Percentiles rank a stretch among this genome's conserved stretches.
Conservation (phyloP, 1,140 invertebrate genomes). For the Drosophila ohnishii region DNA sequence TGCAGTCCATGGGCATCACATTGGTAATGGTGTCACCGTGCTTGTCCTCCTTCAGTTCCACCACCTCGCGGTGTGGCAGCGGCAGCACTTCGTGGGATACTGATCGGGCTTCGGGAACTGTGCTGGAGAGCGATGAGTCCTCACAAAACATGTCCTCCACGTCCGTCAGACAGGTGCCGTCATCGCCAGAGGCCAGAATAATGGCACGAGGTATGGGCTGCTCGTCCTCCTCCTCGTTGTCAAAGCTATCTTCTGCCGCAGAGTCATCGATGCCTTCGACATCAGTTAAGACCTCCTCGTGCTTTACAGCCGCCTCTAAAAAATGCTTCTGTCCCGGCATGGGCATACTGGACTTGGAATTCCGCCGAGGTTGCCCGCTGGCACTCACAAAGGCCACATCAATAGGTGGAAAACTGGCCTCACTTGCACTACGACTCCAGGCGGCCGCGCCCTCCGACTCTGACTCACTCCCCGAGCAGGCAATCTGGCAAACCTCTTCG, state of each 20-base stretch:
- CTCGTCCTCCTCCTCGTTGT: slow-evolving; percentile 70
- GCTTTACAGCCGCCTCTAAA: slow-evolving; percentile 34
- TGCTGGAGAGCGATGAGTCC: slow-evolving; percentile 46
- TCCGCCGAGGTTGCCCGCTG: slow-evolving; percentile 53
- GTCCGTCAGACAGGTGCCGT: slow-evolving; percentile 76
- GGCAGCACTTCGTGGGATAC: slow-evolving; percentile 77
- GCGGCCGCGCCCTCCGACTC: slow-evolving; percentile 53
- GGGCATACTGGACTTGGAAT: slow-evolving; percentile 49
- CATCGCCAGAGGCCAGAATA: slow-evolving; percentile 66
- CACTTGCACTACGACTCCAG: slow-evolving; percentile 52
- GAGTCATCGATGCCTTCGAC: slow-evolving; percentile 84
- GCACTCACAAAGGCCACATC: slow-evolving; percentile 72
- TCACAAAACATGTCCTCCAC: slow-evolving; percentile 83
- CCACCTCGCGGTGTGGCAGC: slow-evolving; percentile 83
- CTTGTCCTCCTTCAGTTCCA: slow-evolving; percentile 83
- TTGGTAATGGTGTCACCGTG: slow-evolving; percentile 83
- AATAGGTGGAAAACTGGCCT: slow-evolving; percentile 55
- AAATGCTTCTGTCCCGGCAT: slow-evolving; percentile 41
- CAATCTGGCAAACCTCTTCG: slow-evolving; percentile 77
- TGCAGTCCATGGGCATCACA: slow-evolving; percentile 83
- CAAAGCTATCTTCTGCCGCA: slow-evolving; percentile 80
- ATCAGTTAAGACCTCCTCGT: slow-evolving; percentile 83
- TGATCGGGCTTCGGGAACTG: slow-evolving; percentile 41
- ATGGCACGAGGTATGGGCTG: slow-evolving; percentile 74
- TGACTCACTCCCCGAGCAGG: slow-evolving; percentile 55